These are phyloP conservation scores for Paradisaea rubra DNA, from an alignment of 2,113 vertebrate species.

Conservation along the genomic window DNA sequence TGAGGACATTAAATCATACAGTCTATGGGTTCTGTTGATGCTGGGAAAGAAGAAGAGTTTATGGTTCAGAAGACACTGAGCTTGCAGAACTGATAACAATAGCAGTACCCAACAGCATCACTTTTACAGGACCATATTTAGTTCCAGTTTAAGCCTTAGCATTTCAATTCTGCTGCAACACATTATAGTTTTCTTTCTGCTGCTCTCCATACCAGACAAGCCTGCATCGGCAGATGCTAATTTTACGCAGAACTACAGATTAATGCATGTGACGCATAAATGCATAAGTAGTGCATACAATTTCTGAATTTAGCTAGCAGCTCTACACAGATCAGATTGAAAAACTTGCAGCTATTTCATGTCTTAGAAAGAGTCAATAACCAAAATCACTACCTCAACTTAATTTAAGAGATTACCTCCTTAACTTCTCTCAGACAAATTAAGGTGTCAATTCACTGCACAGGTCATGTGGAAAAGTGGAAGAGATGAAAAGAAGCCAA, in stretches of 20 bases:
- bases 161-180: background rate
- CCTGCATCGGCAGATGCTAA: fast-evolving
- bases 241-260: background rate
- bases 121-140: background rate
- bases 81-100: background rate
- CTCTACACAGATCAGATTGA: background rate
- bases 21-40: background rate
- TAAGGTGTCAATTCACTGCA: background rate
- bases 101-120: background rate
- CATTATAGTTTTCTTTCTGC: background rate
- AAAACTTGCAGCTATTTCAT: background rate
- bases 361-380: background rate
- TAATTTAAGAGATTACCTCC: background rate
- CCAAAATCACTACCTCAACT: background rate
- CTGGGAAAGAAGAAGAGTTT: background rate
- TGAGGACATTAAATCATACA: background rate
- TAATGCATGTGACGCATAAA: background rate
- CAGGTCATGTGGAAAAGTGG: background rate
- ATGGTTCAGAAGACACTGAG: background rate
- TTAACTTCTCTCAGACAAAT: background rate
- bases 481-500: background rate
- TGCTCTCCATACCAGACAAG: background rate
- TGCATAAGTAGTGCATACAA: background rate
- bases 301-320: background rate
- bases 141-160: background rate